Percentiles rank a stretch among this genome's conserved stretches.
Evolutionary conservation across 2,888 invertebrate genomes (phyloP).

Genomic region (Xestia c-nigrum): DNA sequence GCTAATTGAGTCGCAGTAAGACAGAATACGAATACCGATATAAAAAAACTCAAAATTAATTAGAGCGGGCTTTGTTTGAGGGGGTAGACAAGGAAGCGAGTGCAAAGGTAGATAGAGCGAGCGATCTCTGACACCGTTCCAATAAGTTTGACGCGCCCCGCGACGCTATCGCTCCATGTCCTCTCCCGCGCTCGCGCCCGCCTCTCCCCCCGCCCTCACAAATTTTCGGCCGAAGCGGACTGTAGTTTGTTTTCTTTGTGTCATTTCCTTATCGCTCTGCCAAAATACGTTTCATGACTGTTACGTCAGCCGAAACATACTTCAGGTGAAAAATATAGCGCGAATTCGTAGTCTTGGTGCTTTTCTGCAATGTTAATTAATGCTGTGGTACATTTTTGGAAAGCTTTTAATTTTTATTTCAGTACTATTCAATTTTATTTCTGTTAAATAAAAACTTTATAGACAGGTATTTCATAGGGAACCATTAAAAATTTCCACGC

Average conservation of each 20-base stretch:
- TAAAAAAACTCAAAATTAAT: conserved; percentile 67
- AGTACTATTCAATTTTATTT: neutral
- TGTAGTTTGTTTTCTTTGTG: conserved; percentile 90
- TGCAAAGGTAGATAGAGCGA: conserved; percentile 80
- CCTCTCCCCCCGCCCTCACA: conserved; percentile 77
- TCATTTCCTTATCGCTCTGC: conserved; percentile 91
- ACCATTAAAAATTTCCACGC: conserved; percentile 8
- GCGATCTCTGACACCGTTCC: conserved; percentile 87
- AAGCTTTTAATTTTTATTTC: neutral
- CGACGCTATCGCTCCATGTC: conserved; percentile 74
- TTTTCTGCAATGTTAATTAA: conserved; percentile 61
- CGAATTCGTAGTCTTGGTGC: conserved; percentile 78
- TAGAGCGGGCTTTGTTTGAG: conserved; percentile 59
- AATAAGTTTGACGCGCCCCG: conserved; percentile 84
- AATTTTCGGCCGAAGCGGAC: conserved; percentile 87
- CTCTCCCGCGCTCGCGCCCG: conserved; percentile 67
- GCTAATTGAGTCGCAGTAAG: conserved; percentile 68
- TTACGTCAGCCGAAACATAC: conserved; percentile 88
- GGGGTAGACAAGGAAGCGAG: conserved; percentile 63
- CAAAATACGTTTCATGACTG: conserved; percentile 90
- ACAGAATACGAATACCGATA: conserved; percentile 62
- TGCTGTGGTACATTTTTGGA: neutral
- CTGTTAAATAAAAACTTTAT: conserved; percentile 6
- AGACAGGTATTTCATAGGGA: conserved; percentile 3
- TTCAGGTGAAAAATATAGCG: conserved; percentile 86